Conservation (phyloP, 2,797 vertebrate genomes). For the Acanthurus tractus region DNA sequence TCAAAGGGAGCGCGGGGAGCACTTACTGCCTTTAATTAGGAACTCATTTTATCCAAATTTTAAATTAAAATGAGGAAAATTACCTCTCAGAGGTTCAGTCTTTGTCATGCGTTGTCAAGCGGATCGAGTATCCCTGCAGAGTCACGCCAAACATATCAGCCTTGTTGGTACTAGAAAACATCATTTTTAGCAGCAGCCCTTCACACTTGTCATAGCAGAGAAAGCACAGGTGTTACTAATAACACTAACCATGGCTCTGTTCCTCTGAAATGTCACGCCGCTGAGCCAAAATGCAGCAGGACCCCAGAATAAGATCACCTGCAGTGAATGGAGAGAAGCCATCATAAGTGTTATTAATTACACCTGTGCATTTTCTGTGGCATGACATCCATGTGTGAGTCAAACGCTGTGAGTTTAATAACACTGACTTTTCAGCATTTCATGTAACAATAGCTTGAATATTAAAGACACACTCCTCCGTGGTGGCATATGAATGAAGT, state of each 20-base stretch:
- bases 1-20: neutral
- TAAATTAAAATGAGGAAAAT: neutral
- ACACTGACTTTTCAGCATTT: neutral
- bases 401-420: constrained; percentile 11
- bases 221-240: constrained; percentile 28
- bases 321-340: constrained; percentile 25
- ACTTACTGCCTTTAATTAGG: neutral
- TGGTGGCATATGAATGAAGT: constrained; percentile 15
- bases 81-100: neutral
- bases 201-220: neutral
- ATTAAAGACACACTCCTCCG: neutral
- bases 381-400: neutral
- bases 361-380: constrained; percentile 28
- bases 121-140: neutral
- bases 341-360: constrained; percentile 35
- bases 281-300: constrained; percentile 36
- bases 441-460: neutral
- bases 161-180: neutral
- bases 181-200: constrained; percentile 15
- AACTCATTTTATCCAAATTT: neutral
- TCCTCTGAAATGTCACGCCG: constrained; percentile 10
- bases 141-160: neutral
- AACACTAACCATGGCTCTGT: constrained; percentile 13
- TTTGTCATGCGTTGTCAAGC: constrained; percentile 1
- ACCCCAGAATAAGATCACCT: constrained; percentile 7